phyloP scores from a whole-genome alignment of 2,113 vertebrate genomes.

The Campylomormyrus tamandua region DNA sequence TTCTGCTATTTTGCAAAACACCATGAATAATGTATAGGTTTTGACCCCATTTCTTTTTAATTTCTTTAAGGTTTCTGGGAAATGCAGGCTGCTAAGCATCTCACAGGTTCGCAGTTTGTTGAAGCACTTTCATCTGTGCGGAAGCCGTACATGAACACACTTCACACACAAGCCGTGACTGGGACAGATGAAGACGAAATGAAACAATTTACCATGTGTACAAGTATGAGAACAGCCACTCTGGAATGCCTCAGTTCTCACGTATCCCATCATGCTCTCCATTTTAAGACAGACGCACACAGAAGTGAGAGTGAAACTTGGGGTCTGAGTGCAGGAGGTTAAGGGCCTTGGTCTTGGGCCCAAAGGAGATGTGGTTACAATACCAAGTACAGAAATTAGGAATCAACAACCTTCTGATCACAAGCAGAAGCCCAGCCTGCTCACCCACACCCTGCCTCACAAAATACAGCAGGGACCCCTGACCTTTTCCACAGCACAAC shows the following conservation, averaged over 20 bases:
- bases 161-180: neutral
- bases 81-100: neutral
- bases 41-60: neutral
- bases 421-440: neutral
- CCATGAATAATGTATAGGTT: conserved; percentile 2
- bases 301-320: neutral
- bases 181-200: neutral
- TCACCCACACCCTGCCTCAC: neutral
- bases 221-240: neutral
- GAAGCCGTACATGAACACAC: neutral
- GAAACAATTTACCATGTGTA: neutral
- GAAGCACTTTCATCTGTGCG: neutral
- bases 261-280: neutral
- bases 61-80: neutral
- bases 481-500: neutral
- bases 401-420: neutral
- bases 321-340: neutral
- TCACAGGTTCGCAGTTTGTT: neutral
- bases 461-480: neutral
- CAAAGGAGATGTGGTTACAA: neutral
- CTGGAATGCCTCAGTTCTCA: neutral
- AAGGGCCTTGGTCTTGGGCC: neutral
- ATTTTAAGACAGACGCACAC: neutral
- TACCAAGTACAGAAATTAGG: neutral
- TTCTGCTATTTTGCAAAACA: neutral